Evolutionary conservation across 2,113 vertebrate species (phyloP).

Genomic region (Gopherus flavomarginatus): DNA sequence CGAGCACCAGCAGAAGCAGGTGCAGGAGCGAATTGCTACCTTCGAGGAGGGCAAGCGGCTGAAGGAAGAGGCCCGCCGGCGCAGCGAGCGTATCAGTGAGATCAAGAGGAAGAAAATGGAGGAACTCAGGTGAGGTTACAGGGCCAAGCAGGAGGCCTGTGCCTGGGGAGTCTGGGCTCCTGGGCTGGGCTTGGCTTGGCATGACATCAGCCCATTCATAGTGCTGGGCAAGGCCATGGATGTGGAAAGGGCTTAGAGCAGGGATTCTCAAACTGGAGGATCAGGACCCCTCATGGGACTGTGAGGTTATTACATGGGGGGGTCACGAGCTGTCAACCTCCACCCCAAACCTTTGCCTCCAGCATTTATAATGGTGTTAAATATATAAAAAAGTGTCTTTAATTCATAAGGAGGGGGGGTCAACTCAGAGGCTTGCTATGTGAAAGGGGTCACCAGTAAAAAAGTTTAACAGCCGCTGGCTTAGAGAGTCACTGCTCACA

Average conservation of each 20-base stretch:
- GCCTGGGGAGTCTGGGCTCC: background rate
- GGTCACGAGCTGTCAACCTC: no score
- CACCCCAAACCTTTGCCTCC: no score
- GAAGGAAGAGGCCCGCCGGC: slow-evolving; percentile 78
- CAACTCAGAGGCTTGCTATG: no score
- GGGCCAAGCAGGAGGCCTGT: background rate
- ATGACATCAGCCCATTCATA: background rate
- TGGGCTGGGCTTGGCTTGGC: background rate
- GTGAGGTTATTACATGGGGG: no score
- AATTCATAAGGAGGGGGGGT: no score
- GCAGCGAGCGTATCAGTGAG: slow-evolving; percentile 76
- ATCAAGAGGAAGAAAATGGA: slow-evolving; percentile 87
- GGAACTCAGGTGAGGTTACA: slow-evolving; percentile 83
- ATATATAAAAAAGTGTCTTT: no score
- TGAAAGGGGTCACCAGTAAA: no score
- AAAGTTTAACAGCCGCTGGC: no score
- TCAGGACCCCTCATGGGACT: no score
- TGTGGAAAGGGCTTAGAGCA: background rate
- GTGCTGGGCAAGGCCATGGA: background rate
- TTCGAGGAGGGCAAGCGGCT: slow-evolving; percentile 81
- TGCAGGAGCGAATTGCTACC: slow-evolving; percentile 62
- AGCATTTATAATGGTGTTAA: no score
- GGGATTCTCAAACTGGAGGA: no score
- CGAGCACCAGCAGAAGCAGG: slow-evolving; percentile 78
- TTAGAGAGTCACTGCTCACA: background rate